phyloP scores from a whole-genome alignment of 2,888 invertebrate genomes.

The Hirtodrosophila histrioides region DNA sequence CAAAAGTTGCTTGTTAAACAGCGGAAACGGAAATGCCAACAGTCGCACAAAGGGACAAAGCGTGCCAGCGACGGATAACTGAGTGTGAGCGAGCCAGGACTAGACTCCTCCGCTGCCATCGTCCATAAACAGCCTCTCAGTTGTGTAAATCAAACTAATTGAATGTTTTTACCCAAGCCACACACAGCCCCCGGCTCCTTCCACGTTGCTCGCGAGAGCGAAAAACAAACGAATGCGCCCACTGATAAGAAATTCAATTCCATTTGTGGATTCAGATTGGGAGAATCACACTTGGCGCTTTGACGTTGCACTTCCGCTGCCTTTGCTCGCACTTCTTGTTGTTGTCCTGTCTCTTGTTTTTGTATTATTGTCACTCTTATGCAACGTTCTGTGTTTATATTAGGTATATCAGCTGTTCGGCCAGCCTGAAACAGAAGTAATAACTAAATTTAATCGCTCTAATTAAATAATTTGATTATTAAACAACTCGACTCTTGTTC shows the following conservation, averaged over 20 bases:
- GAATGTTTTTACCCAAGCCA: slow-evolving; percentile 72
- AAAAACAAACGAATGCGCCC: slow-evolving; percentile 30
- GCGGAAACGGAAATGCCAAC: slow-evolving; percentile 78
- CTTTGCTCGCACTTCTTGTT: background rate
- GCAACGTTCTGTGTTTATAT: slow-evolving; percentile 1
- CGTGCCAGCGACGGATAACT: slow-evolving; percentile 22
- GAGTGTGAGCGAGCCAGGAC: background rate
- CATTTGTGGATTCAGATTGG: slow-evolving; percentile 33
- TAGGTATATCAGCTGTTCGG: too few species aligned
- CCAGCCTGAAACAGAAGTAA: too few species aligned
- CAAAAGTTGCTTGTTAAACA: slow-evolving; percentile 78
- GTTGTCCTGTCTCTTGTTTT: background rate
- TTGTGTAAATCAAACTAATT: slow-evolving; percentile 79
- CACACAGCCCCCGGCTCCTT: slow-evolving; percentile 55
- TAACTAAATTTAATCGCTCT: too few species aligned
- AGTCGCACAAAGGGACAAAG: slow-evolving; percentile 75
- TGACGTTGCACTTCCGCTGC: slow-evolving; percentile 30
- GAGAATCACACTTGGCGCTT: slow-evolving; percentile 28
- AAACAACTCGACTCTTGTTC: too few species aligned
- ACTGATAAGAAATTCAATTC: slow-evolving; percentile 74
- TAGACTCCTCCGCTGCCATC: background rate
- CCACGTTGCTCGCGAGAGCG: slow-evolving; percentile 30
- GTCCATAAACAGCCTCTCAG: slow-evolving; percentile 43
- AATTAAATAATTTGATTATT: too few species aligned
- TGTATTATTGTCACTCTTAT: background rate